These are phyloP conservation scores for Drosophila eohydei DNA, from an alignment of 2,888 invertebrate species.

Conservation along the genomic window DNA sequence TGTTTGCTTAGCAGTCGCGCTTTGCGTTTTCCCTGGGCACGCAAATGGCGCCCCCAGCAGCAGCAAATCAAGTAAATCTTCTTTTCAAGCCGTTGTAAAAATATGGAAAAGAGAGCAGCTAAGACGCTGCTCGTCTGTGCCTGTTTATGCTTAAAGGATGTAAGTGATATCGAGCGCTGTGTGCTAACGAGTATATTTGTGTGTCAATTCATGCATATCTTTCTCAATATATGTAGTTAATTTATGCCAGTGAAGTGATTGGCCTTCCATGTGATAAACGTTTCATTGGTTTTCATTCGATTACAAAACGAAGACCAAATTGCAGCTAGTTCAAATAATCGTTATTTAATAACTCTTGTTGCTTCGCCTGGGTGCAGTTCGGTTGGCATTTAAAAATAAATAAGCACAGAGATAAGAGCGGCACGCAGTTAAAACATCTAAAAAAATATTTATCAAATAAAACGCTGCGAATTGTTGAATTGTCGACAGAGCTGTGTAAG, in stretches of 20 bases:
- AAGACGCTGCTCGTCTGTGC: conserved; percentile 9
- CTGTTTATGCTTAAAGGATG: conserved; percentile 14
- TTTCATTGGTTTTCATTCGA: background rate
- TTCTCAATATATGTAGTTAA: background rate
- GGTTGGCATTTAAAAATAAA: conserved; percentile 15
- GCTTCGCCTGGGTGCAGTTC: background rate
- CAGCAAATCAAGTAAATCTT: conserved; percentile 44
- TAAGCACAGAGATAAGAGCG: conserved; percentile 6
- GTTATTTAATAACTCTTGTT: background rate
- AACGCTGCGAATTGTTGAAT: conserved; percentile 23
- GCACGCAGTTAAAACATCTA: conserved; percentile 8
- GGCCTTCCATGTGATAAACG: background rate
- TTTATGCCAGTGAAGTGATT: background rate
- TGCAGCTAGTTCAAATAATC: background rate
- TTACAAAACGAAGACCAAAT: background rate
- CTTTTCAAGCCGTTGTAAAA: conserved; percentile 25
- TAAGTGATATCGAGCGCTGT: conserved; percentile 25
- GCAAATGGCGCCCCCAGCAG: conserved; percentile 44
- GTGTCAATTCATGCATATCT: background rate
- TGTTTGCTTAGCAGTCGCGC: conserved; percentile 63
- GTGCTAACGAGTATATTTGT: background rate
- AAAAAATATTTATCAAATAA: conserved; percentile 23
- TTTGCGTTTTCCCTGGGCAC: conserved; percentile 45
- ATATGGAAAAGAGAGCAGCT: conserved; percentile 15
- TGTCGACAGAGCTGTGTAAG: conserved; percentile 18